A percentile compares a stretch with the other conserved stretches of the same genome.
phyloP scores from a whole-genome alignment of 2,888 invertebrate genomes.

The Amorpha juglandis region DNA sequence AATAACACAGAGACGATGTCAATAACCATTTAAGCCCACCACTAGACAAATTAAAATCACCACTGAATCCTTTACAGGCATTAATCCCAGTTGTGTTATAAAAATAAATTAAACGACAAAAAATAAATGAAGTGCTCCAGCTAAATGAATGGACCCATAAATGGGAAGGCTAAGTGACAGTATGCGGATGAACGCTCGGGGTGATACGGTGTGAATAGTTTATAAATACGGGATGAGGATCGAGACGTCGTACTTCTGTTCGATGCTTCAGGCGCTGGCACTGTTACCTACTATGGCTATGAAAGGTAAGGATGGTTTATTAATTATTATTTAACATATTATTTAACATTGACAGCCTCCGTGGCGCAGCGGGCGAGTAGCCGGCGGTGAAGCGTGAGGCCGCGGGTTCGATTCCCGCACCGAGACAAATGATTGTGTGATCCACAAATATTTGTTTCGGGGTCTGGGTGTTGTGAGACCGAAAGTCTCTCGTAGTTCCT shows the following conservation, averaged over 20 bases:
- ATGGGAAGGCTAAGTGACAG: conserved; percentile 36
- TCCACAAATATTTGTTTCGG: no score
- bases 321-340: no score
- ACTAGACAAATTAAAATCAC: conserved; percentile 17
- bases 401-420: no score
- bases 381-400: no score
- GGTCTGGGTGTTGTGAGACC: no score
- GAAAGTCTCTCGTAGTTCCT: no score
- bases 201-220: conserved; percentile 54
- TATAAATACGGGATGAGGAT: conserved; percentile 68
- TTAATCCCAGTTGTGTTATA: conserved; percentile 34
- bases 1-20: not conserved
- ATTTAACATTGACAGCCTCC: no score
- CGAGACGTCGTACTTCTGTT: conserved; percentile 73
- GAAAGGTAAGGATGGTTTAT: conserved; percentile 60
- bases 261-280: conserved; percentile 74
- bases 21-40: no score
- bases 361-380: no score
- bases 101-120: conserved; percentile 30
- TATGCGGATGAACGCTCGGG: conserved; percentile 52
- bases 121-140: conserved; percentile 35
- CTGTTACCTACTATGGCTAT: conserved; percentile 76
- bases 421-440: no score
- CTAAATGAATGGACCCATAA: conserved; percentile 41
- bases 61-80: conserved; percentile 24